phyloP scores from a whole-genome alignment of 2,888 invertebrate species.

The Ashinkailepas kermadecensis region DNA sequence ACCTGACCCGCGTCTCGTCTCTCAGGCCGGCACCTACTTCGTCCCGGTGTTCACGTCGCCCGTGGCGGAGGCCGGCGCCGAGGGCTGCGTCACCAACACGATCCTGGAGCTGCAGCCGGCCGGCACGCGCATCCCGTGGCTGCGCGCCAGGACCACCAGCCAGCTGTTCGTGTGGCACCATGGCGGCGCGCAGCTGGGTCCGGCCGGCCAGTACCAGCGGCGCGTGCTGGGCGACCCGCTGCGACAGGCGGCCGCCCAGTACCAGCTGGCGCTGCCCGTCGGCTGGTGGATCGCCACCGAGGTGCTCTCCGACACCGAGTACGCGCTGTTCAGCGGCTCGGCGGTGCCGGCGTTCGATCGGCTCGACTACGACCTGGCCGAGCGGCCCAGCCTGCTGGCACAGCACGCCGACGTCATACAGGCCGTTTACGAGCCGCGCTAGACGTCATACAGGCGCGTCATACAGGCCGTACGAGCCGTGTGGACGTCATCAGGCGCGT shows the following conservation, averaged over 20 bases:
- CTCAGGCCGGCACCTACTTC: background rate
- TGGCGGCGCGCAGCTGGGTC: background rate
- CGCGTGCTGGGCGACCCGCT: background rate
- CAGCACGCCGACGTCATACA: background rate
- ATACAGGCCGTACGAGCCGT: too few species aligned
- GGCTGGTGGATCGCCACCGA: background rate
- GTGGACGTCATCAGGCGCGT: too few species aligned
- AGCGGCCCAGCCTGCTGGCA: background rate
- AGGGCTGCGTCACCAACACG: background rate
- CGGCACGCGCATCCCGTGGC: conserved; percentile 2
- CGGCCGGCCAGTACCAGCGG: background rate
- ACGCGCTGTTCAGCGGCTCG: background rate
- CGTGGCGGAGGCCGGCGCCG: background rate
- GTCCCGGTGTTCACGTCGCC: background rate
- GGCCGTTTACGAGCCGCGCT: too few species aligned
- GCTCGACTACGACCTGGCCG: background rate
- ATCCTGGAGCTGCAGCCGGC: conserved; percentile 12
- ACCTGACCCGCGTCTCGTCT: background rate
- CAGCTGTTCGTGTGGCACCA: conserved; percentile 14
- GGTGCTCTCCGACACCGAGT: conserved; percentile 14
- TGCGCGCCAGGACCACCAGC: background rate
- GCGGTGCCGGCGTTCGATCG: background rate
- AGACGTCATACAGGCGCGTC: too few species aligned
- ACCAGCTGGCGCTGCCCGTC: conserved; percentile 1
- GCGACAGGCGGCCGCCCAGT: background rate